Conservation (phyloP, 2,888 invertebrate genomes). For the Mythimna lalbum region DNA sequence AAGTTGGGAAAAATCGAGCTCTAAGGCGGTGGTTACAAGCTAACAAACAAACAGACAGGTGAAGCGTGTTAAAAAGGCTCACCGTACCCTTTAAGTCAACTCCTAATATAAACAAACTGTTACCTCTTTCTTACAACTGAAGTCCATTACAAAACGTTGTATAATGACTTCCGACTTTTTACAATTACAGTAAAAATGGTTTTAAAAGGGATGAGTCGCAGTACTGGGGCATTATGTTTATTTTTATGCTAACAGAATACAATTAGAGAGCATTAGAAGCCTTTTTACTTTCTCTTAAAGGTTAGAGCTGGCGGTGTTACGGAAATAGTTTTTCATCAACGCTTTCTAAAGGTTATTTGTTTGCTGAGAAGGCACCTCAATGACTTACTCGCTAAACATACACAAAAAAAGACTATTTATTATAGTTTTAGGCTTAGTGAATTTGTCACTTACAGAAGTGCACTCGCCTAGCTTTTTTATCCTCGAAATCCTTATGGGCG, state of each 20-base stretch:
- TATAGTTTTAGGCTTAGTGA: too few relatives aligned
- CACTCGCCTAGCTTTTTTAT: too few relatives aligned
- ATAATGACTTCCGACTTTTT: constrained; percentile 40
- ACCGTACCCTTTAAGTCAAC: not conserved
- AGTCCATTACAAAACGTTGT: constrained; percentile 37
- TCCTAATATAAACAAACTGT: constrained; percentile 27
- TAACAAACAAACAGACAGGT: too few relatives aligned
- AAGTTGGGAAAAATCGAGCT: too few relatives aligned
- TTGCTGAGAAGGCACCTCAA: too few relatives aligned
- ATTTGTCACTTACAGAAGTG: too few relatives aligned
- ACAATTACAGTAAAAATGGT: constrained; percentile 17
- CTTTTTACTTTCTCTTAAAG: too few relatives aligned
- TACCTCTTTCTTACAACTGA: constrained; percentile 27
- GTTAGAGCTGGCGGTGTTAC: not conserved
- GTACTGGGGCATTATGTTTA: not conserved
- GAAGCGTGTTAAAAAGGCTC: too few relatives aligned
- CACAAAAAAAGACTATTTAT: too few relatives aligned
- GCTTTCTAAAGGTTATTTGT: not conserved
- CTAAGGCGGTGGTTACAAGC: too few relatives aligned
- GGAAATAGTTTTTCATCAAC: not conserved
- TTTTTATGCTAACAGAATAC: not conserved
- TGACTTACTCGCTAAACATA: too few relatives aligned
- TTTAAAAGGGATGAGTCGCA: constrained; percentile 45
- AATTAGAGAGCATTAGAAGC: not conserved
- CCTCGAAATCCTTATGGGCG: too few relatives aligned